These are phyloP conservation scores for Balaeniceps rex DNA, from an alignment of 2,113 vertebrate species.

Conservation along the genomic window DNA sequence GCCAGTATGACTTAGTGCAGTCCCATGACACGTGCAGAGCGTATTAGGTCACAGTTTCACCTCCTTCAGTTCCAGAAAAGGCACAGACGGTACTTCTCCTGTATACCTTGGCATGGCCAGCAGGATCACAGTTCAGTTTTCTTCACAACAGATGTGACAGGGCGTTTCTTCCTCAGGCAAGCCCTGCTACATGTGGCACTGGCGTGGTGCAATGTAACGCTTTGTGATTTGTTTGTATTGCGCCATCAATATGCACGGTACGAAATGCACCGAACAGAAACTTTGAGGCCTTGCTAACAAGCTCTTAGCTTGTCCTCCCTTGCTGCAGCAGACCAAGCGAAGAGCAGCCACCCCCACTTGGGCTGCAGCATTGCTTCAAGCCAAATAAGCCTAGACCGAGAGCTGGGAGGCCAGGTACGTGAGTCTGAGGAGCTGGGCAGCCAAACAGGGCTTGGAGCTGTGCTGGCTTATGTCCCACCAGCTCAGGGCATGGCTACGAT, in stretches of 20 bases:
- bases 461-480: background rate
- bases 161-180: background rate
- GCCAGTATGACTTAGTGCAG: background rate
- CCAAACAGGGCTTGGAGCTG: background rate
- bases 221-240: background rate
- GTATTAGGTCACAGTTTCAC: background rate
- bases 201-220: accelerated
- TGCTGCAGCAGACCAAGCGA: accelerated
- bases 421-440: background rate
- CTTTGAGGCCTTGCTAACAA: background rate
- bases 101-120: background rate
- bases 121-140: background rate
- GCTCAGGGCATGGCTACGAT: background rate
- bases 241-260: too few relatives aligned
- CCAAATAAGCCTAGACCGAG: accelerated
- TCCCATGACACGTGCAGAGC: background rate
- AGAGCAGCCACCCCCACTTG: background rate
- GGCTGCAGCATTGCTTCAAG: background rate
- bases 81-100: background rate
- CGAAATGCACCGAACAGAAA: background rate
- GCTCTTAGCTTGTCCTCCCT: background rate
- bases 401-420: background rate
- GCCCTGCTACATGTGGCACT: background rate
- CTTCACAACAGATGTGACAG: background rate
- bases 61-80: background rate